Conservation (phyloP, 2,888 invertebrate species). For the Drosophila histrio region DNA sequence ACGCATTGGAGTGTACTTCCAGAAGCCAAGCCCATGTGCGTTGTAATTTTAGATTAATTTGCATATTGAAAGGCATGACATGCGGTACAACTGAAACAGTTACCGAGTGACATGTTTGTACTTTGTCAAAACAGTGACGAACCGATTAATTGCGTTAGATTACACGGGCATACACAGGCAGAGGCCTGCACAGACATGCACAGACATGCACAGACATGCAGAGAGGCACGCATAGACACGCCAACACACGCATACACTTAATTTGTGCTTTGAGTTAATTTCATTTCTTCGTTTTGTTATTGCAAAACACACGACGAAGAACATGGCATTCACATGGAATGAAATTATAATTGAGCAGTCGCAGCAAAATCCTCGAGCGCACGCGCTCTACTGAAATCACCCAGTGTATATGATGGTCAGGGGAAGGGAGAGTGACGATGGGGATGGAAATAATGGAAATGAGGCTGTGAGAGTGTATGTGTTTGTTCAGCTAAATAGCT, state of each 20-base stretch:
- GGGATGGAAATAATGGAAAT: no score
- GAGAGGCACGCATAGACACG: slow-evolving; percentile 20
- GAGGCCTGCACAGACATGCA: not conserved
- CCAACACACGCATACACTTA: slow-evolving; percentile 28
- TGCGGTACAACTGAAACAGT: slow-evolving; percentile 31
- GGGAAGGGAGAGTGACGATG: not conserved
- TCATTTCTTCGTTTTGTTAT: slow-evolving; percentile 72
- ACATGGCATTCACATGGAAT: slow-evolving; percentile 44
- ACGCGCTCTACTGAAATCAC: slow-evolving; percentile 64
- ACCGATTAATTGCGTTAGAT: slow-evolving; percentile 81
- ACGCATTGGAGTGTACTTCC: not conserved
- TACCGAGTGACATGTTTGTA: slow-evolving; percentile 58
- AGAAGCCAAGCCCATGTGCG: slow-evolving; percentile 8
- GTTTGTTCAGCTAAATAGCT: slow-evolving; percentile 65
- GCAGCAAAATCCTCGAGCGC: slow-evolving; percentile 65
- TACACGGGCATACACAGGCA: slow-evolving; percentile 34
- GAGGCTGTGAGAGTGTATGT: slow-evolving; percentile 22
- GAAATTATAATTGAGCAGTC: slow-evolving; percentile 74
- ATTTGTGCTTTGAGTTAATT: slow-evolving; percentile 75
- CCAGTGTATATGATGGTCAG: slow-evolving; percentile 1
- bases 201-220: not conserved
- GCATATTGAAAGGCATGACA: slow-evolving; percentile 63
- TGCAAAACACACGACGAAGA: slow-evolving; percentile 55
- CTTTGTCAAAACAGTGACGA: slow-evolving; percentile 73
- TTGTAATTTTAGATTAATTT: slow-evolving; percentile 71